Base-by-base conservation (phyloP, 2,113 vertebrate species). In the Chelonoidis abingdonii region DNA sequence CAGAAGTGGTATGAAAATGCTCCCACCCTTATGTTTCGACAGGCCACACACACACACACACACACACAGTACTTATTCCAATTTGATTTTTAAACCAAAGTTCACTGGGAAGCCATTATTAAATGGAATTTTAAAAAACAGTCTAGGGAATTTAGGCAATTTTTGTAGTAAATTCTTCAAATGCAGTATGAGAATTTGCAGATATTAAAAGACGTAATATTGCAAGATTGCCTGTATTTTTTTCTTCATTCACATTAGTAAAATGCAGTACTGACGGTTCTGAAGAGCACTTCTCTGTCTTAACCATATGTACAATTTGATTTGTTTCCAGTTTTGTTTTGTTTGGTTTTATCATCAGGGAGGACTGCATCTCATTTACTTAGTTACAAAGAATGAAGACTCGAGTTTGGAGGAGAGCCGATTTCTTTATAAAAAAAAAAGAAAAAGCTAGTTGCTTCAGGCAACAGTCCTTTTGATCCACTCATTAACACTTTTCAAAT, bases 401-500 rank as follows among this genome's bases (percentile, higher is more conserved):
- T 97, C 93, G 88, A 92, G 91, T 97, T 98, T 97, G 98, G 97
- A 98, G 96, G 80, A 95, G 59, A 98, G 98, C 94, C 92, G 88
- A 98, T 97, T 97, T 97, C 88, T 96, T 96, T n/a, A 38, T 83
- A 80, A 59, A 78, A 92, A 93, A 94, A 86, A 81, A 92, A 92
- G 95, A 92, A 93, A 85, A 97, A 97, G 86, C 88, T 95, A 97
- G 93, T 97, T 97, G 98, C 98, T 98, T 97, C 94, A 98, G 98
- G 98, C 98, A 98, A 97, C 98, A 96, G 97, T 97, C 97, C 98
- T 92, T 98, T 98, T 97, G 98, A 98, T 98, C 98, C 93, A 96
- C 98, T 98, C 98, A 98, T 98, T 98, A 98, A 97, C 98, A 98
- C 98, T 97, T 98, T 83, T 98, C 97, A 97, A 97, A 97, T 57